phyloP scores from a whole-genome alignment of 2,797 vertebrate genomes.

The Taeniopygia guttata region DNA sequence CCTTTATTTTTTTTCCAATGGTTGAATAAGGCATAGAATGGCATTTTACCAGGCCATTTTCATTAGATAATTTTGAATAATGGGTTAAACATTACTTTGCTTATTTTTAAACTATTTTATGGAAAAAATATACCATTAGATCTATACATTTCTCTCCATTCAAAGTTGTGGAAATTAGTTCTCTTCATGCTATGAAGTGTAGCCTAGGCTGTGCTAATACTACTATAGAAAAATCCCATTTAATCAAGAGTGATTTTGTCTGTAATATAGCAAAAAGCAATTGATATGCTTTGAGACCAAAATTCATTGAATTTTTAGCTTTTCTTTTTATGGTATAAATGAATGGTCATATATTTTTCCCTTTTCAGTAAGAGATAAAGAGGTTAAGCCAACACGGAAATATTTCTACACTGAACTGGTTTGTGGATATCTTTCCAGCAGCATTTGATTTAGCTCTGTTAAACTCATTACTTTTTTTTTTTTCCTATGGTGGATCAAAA shows the following conservation, averaged over 20 bases:
- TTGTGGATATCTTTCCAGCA: slow-evolving; percentile 70
- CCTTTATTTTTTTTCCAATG: background rate
- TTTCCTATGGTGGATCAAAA: slow-evolving; percentile 51
- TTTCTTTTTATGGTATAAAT: slow-evolving; percentile 71
- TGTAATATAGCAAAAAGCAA: slow-evolving; percentile 2
- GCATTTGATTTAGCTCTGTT: slow-evolving; percentile 70
- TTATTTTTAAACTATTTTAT: background rate
- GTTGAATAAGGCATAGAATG: background rate
- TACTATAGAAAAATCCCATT: background rate
- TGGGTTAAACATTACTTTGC: background rate
- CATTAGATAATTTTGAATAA: background rate
- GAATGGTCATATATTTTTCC: slow-evolving; percentile 62
- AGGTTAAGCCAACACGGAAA: slow-evolving; percentile 71
- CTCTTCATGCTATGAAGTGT: background rate
- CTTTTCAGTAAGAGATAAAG: slow-evolving; percentile 70
- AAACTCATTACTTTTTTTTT: slow-evolving; percentile 72
- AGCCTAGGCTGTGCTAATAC: background rate
- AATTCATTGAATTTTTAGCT: slow-evolving; percentile 29
- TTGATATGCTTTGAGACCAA: slow-evolving; percentile 15
- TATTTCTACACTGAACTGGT: slow-evolving; percentile 73
- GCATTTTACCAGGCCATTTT: background rate
- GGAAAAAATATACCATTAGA: background rate
- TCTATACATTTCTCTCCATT: background rate
- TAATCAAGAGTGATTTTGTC: background rate
- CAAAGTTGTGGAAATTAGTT: background rate